Evolutionary conservation across 2,113 vertebrate genomes (phyloP), one percentile per base, ranked within the genome.

Genomic region (Eubucco bourcierii): DNA sequence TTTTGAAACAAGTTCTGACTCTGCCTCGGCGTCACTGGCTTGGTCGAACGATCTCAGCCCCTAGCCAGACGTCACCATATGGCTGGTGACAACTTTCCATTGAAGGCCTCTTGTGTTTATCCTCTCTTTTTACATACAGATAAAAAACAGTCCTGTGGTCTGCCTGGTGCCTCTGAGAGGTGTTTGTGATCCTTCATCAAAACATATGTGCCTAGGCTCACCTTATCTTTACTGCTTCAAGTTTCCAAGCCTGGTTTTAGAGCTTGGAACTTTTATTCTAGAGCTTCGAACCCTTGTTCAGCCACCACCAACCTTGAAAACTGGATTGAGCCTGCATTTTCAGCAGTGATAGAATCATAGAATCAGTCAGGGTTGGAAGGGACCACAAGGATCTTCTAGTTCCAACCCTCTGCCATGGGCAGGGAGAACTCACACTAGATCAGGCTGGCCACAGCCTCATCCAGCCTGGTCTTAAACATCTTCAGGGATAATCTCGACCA

Each of bases 1-100:
- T 47, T 91, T 63, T 92, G 71, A 95, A 96, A 93, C 66, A 34
- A 95, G 78, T 31, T 88, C 41, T 94, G 74, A 90, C 61, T 94
- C 90, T 66, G 60, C 53, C 50, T 90, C 59, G 82, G 68, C 24
- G 6, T 75, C 90, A 70, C 50, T 95, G 68, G 73, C 74, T 86
- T 88, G 88, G 68, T 68, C 6, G 0, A 84, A 68, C 56, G 64
- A 81, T 63, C 73, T 65, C 93, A 82, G 10, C 74, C 77, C 50
- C 44, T n/a, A 71, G 90, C 91, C 70, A 88, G 50, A 81, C 12
- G 1, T 76, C 82, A 88, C 74, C 78, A 55, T 85, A 93, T 80
- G 84, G 76, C 79, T 2, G 0, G 59, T 88, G 87, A 89, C 85
- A 72, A 58, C 70, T 90, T 84, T 58, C 80, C 55, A 78, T 81